Base-by-base conservation (phyloP, 2,888 invertebrate species). In the Zygogramma bicolorata region DNA sequence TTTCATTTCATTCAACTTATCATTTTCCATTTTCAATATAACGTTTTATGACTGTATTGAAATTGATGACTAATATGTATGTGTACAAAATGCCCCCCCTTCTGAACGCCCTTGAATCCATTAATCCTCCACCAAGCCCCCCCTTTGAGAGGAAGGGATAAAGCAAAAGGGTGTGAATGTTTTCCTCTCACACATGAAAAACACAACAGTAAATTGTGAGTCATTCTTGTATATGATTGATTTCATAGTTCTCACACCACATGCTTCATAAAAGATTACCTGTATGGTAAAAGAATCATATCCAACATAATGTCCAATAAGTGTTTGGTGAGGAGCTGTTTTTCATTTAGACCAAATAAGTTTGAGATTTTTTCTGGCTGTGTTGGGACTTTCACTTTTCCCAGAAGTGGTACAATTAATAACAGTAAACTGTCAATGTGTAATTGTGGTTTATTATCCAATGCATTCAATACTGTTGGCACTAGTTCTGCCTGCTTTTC, bases 391-490 rank as follows among this genome's bases (percentile, higher is more conserved):
- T 91, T 90, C 3, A 97, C 90, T 72, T 94, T 91, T 34, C 93
- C 93, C 74, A 97, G 86, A 38, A 95, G 89, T 58, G 96, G 95
- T 87, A 96, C 91, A 77, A 97, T 89, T 75, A 97, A 87, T 85
- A 95, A 90, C 68, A 97, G 88, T 38, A 97, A 89, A 81, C 96
- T 95, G 85, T 97, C 95, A 84, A 96, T 94, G 86, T 97, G 97
- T 40, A 91, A 91, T 75, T 92, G 90, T 31, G 97, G 94, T 85
- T 95, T 95, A 67, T 92, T 93, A 82, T 94, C 94, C 59, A 96
- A 88, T 74, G 95, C 93, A 82, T 92, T 91, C 25, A 97, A 87
- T 67, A 97, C 87, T 72, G 90, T 89, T 4, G 96, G 94, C 13
- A 95, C 90, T 72, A 97, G 86, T 75, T 91, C 91, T 4, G 92